Conservation (phyloP, 2,113 vertebrate genomes). For the Stomatorhinus ivindoensis region DNA sequence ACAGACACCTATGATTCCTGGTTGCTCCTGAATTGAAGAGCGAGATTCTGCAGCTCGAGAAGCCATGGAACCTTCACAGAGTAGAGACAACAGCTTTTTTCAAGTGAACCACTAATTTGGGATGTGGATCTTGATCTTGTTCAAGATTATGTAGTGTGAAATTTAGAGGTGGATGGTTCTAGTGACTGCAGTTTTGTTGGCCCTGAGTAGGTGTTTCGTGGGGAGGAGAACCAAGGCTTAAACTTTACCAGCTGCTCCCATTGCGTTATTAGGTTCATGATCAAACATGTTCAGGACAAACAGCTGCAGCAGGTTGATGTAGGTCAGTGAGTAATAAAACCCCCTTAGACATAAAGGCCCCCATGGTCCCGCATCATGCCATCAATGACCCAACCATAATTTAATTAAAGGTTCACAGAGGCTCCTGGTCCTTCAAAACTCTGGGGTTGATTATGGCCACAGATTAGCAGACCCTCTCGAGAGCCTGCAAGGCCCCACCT, state of each 20-base stretch:
- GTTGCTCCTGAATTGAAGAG: not conserved
- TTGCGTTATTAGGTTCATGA: not conserved
- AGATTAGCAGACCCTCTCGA: not conserved
- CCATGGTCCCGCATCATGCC: not conserved
- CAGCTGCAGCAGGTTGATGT: not conserved
- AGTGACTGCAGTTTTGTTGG: not conserved
- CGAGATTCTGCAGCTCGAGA: not conserved
- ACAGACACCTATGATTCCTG: not conserved
- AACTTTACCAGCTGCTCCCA: not conserved
- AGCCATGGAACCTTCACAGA: not conserved
- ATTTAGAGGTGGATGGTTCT: not conserved
- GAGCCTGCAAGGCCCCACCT: not conserved
- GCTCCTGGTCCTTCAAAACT: not conserved
- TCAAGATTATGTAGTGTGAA: not conserved
- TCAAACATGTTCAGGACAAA: not conserved
- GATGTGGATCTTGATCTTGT: not conserved
- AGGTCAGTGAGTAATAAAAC: not conserved
- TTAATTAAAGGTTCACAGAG: constrained; percentile 11
- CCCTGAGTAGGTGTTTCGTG: not conserved
- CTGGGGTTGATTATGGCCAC: not conserved
- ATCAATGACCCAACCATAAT: constrained; percentile 11
- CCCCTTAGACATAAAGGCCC: not conserved
- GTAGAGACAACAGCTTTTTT: not conserved
- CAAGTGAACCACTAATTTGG: not conserved
- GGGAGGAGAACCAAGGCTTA: not conserved